Percentiles rank a stretch among this genome's conserved stretches.
These are phyloP conservation scores for Bombus pascuorum DNA, from an alignment of 1,140 invertebrate genomes.

Conservation along the genomic window DNA sequence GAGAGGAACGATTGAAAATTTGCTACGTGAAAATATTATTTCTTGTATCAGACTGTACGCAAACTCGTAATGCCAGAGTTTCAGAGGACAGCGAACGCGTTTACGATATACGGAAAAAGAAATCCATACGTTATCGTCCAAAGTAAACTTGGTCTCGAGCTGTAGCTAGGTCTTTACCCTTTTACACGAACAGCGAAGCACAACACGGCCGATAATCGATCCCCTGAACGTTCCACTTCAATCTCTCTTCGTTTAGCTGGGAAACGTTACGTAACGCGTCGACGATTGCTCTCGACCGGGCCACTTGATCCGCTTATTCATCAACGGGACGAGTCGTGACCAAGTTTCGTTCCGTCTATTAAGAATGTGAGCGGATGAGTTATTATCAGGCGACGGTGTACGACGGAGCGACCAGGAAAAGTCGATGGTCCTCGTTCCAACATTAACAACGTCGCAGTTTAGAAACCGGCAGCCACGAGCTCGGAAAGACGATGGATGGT, in stretches of 20 bases:
- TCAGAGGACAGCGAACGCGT: neutral
- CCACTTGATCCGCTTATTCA: neutral
- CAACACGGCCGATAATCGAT: neutral
- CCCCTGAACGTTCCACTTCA: constrained; percentile 4
- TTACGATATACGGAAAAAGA: too few species aligned
- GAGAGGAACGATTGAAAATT: too few species aligned
- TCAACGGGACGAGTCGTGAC: neutral
- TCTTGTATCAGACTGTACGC: neutral
- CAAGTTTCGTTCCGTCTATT: constrained; percentile 13
- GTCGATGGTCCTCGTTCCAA: neutral
- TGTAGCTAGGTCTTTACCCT: neutral
- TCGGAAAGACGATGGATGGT: too few species aligned
- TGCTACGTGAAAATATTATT: too few species aligned
- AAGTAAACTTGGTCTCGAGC: neutral
- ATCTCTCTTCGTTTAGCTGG: neutral
- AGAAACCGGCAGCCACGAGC: neutral
- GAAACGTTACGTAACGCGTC: constrained; percentile 13
- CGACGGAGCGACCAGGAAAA: neutral
- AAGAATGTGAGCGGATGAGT: constrained; percentile 11
- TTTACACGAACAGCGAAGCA: neutral
- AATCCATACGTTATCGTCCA: neutral
- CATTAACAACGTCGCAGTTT: neutral
- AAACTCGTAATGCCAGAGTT: neutral
- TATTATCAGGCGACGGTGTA: neutral
- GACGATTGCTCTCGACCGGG: neutral